A percentile compares a stretch with the other conserved stretches of the same genome.
Evolutionary conservation across 2,113 vertebrate genomes (phyloP).

Genomic region (Piaya cayana): DNA sequence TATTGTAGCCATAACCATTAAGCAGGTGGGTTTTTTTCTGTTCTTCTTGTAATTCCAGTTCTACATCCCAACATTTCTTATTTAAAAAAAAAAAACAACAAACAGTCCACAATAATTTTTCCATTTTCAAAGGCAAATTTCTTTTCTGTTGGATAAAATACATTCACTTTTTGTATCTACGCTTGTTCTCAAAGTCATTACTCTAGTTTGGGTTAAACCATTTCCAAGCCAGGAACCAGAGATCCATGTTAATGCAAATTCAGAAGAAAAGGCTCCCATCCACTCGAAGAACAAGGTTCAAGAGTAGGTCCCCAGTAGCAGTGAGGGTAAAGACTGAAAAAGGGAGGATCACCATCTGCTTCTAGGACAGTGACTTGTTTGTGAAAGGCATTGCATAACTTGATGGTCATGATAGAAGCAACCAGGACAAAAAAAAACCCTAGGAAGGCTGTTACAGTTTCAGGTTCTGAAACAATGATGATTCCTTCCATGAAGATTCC

Average conservation of each 20-base stretch:
- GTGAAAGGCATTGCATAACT: background rate
- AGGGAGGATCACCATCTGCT: background rate
- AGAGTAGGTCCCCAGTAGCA: background rate
- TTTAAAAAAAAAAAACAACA: background rate
- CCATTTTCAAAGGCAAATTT: background rate
- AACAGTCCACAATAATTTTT: background rate
- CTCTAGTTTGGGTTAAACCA: background rate
- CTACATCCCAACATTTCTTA: background rate
- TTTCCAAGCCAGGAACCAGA: background rate
- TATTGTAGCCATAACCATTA: background rate
- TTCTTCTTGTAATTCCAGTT: background rate
- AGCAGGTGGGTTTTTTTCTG: background rate
- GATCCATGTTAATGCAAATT: background rate
- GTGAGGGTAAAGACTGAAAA: background rate
- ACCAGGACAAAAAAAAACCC: background rate
- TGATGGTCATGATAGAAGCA: background rate
- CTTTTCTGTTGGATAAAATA: background rate
- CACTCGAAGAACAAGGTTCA: background rate
- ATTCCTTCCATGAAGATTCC: background rate
- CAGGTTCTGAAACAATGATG: background rate
- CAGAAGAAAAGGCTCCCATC: background rate
- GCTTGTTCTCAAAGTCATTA: background rate
- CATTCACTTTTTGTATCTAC: background rate
- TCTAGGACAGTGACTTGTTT: background rate
- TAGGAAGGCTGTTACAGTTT: background rate